Evolutionary conservation across 92 coral and sea anemone species (phyloP), one percentile per base, ranked within the genome.

Genomic region (Epizoanthus scotinus): DNA sequence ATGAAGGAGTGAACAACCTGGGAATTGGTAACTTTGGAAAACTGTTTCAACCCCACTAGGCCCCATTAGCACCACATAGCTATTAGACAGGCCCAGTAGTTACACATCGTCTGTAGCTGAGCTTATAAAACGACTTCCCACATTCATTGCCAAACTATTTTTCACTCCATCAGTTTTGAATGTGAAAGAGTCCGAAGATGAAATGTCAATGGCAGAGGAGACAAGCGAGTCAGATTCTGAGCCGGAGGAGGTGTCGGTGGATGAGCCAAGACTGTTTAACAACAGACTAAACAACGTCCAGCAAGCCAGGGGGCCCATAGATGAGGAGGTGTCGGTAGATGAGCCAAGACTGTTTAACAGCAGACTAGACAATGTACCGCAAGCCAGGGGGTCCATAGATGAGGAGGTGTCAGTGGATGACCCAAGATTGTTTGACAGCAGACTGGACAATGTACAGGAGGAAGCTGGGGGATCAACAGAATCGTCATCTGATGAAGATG

Each of bases 181-280:
- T 34, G 68, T 5, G n/a, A 9, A 20, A 18, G 29, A 58, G 27
- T 38, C 57, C 0, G 55, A 36, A 57, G 56, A 7, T 59, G 81
- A 59, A 3, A 15, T 22, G 15, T 15, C 22, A 2, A 38, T 28
- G 18, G 15, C 17, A 19, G 67, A 57, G 24, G 79, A 55, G 53
- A 73, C 53, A 50, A 73, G 67, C 12, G 42, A 73, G 14, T 28
- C 56, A 36, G 81, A 75, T 12, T 58, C 81, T 0, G 81, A 75
- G 15, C 24, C 68, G 22, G 81, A 75, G 44, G 67, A 75, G 42
- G 3, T 14, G 8, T 17, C 53, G n/a, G 81, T 40, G 53, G 73
- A 38, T 75, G 55, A 75, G 15, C 40, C 68, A 75, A 57, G 54
- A 59, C 40, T 12, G 6, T 24, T 55, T 54, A 26, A 56, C 79